These are phyloP conservation scores for Brenthis ino DNA, from an alignment of 2,888 invertebrate genomes.

Conservation along the genomic window DNA sequence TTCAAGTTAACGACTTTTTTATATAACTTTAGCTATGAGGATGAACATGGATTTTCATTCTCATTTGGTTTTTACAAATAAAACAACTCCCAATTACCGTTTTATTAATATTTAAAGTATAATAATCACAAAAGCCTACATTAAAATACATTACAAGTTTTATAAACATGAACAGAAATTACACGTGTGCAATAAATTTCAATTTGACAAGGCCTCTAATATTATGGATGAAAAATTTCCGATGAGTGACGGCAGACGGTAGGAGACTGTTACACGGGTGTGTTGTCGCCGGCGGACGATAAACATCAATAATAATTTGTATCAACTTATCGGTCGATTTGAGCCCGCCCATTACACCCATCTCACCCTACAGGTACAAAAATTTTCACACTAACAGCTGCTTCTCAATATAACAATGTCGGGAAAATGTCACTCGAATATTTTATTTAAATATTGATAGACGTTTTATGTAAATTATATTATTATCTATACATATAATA, in stretches of 20 bases:
- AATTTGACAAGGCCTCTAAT: slow-evolving; percentile 41
- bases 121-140: too few species aligned
- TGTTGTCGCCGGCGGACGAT: slow-evolving; percentile 38
- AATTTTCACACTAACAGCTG: slow-evolving; percentile 5
- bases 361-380: slow-evolving; percentile 14
- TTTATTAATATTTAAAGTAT: too few species aligned
- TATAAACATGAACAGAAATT: neutral
- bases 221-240: slow-evolving; percentile 43
- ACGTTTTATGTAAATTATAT: neutral
- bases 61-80: too few species aligned
- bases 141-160: too few species aligned
- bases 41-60: too few species aligned
- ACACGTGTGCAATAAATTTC: slow-evolving; percentile 38
- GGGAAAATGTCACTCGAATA: neutral
- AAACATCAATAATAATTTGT: slow-evolving; percentile 44
- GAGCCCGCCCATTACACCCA: slow-evolving; percentile 28
- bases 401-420: slow-evolving; percentile 4
- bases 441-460: neutral
- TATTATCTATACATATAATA: too few species aligned
- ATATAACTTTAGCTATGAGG: too few species aligned
- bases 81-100: too few species aligned
- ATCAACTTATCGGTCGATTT: slow-evolving; percentile 41
- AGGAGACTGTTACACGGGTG: slow-evolving; percentile 34
- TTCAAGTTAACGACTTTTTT: too few species aligned
- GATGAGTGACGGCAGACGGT: slow-evolving; percentile 39